Conservation (phyloP, 2,888 invertebrate genomes). For the Marronus borbonicus region DNA sequence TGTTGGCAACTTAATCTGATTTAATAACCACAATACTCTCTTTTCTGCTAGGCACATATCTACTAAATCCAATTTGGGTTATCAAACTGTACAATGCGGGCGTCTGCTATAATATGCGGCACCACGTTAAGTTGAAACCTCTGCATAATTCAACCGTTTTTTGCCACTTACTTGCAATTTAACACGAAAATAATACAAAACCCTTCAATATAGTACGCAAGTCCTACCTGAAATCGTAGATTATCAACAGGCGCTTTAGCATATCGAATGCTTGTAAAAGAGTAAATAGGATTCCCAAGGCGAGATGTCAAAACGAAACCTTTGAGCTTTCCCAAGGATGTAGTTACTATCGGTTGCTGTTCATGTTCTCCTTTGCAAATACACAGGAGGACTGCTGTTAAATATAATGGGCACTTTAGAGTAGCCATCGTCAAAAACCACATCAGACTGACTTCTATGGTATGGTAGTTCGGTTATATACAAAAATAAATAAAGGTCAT, state of each 20-base stretch:
- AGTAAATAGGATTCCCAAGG: conserved; percentile 45
- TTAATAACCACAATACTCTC: no score
- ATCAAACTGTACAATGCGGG: no score
- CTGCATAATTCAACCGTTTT: no score
- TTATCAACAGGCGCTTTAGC: conserved; percentile 49
- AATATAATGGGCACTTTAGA: background rate
- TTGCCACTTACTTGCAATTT: background rate
- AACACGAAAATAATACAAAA: background rate
- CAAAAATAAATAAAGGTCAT: no score
- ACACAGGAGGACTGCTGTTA: background rate
- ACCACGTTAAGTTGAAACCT: no score
- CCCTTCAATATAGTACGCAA: background rate
- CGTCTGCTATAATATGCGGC: no score
- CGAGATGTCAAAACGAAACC: conserved; percentile 45
- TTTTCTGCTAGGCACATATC: no score
- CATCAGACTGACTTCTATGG: background rate
- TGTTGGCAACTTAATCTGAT: no score
- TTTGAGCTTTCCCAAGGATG: conserved; percentile 41
- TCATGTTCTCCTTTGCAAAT: background rate
- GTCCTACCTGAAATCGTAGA: conserved; percentile 49
- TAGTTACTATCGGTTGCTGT: conserved; percentile 19
- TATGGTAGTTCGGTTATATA: no score
- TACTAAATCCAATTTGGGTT: no score
- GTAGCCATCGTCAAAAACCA: background rate
- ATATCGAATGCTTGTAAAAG: conserved; percentile 50